Conservation (phyloP, 1,140 invertebrate genomes). For the Drosophila ambigua region DNA sequence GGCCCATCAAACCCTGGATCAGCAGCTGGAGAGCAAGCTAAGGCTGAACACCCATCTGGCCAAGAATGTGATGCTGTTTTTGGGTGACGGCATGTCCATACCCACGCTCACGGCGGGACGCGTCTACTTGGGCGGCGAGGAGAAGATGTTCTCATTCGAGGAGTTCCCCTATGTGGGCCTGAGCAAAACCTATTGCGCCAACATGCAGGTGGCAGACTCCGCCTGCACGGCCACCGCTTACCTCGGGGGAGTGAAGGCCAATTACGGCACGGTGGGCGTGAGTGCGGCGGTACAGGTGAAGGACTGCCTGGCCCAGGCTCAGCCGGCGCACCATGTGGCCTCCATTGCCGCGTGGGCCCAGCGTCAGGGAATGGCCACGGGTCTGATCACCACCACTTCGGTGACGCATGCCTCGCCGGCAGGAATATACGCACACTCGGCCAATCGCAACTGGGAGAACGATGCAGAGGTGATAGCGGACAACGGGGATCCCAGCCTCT, state of each 20-base stretch:
- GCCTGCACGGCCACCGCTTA: constrained; percentile 89
- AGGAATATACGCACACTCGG: constrained; percentile 89
- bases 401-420: constrained; percentile 92
- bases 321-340: constrained; percentile 85
- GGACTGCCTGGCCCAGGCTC: constrained; percentile 85
- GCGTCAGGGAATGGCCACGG: constrained; percentile 87
- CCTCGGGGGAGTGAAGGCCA: constrained; percentile 92
- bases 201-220: constrained; percentile 89
- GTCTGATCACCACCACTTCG: constrained; percentile 90
- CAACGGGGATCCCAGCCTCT: constrained; percentile 76
- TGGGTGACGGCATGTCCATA: constrained; percentile 91
- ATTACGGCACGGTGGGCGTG: constrained; percentile 90
- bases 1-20: constrained; percentile 64
- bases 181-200: constrained; percentile 88
- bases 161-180: constrained; percentile 76
- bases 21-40: constrained; percentile 76
- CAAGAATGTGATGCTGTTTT: constrained; percentile 89
- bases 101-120: constrained; percentile 88
- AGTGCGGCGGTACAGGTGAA: constrained; percentile 86
- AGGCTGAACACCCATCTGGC: constrained; percentile 85
- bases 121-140: constrained; percentile 88
- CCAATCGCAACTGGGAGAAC: constrained; percentile 91
- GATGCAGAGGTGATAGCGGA: constrained; percentile 86
- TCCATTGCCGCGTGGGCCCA: constrained; percentile 90
- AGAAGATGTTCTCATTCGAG: constrained; percentile 89